Evolutionary conservation across 2,797 vertebrate genomes (phyloP).

Genomic region (Phylloscopus collybita): DNA sequence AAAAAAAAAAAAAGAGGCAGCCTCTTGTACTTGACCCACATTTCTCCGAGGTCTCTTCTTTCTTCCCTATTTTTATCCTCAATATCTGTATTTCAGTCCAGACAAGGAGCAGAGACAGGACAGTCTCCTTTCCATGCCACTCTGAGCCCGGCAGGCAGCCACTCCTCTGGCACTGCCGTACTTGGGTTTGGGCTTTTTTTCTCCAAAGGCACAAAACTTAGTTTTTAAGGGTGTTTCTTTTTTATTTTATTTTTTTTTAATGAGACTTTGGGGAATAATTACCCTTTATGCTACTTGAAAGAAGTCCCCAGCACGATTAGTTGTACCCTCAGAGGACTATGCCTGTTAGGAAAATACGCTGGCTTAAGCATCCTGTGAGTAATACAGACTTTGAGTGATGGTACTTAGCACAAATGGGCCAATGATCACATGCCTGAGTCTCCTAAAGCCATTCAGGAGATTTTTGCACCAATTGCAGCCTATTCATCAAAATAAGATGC

Average conservation of each 20-base stretch:
- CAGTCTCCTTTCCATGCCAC: fast-evolving
- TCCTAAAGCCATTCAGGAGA: constrained; percentile 33
- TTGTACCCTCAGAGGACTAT: not conserved
- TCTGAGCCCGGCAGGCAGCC: not conserved
- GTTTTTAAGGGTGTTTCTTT: constrained; percentile 19
- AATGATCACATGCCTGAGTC: not conserved
- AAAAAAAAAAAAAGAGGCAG: not conserved
- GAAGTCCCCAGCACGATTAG: not conserved
- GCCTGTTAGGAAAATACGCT: constrained; percentile 10
- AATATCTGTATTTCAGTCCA: not conserved
- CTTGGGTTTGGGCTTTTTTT: not conserved
- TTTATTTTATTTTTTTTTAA: not conserved
- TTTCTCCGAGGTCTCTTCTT: not conserved
- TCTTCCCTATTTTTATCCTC: not conserved
- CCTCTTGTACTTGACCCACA: not conserved
- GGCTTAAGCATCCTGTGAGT: constrained; percentile 37
- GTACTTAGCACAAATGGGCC: constrained; percentile 39
- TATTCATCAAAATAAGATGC: constrained; percentile 63
- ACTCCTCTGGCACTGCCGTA: not conserved
- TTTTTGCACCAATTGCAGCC: constrained; percentile 48
- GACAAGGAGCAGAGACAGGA: not conserved
- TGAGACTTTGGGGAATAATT: constrained; percentile 6
- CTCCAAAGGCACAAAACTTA: not conserved
- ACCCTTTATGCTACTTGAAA: constrained; percentile 24
- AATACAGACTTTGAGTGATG: constrained; percentile 23